Evolutionary conservation across 2,888 invertebrate species (phyloP).

Genomic region (Dolichomitus sp.): DNA sequence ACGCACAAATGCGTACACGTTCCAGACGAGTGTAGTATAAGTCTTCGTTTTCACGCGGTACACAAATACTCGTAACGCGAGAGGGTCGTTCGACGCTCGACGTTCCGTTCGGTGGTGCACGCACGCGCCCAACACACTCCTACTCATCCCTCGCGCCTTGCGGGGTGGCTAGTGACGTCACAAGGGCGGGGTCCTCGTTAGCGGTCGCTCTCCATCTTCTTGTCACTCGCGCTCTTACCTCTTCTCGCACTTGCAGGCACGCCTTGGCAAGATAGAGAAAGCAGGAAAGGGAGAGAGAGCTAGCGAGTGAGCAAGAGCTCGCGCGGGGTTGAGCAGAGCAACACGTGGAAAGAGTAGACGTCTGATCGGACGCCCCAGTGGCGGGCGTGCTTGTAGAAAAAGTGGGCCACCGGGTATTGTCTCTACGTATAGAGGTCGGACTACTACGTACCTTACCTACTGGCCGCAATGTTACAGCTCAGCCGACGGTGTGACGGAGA

Average conservation of each 20-base stretch:
- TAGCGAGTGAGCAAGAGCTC: background rate
- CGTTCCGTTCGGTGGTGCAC: slow-evolving; percentile 24
- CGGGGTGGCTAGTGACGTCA: slow-evolving; percentile 79
- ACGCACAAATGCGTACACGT: slow-evolving; percentile 14
- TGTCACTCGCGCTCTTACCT: slow-evolving; percentile 56
- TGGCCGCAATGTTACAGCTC: slow-evolving; percentile 58
- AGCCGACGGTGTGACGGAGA: slow-evolving; percentile 40
- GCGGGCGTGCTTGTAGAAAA: slow-evolving; percentile 57
- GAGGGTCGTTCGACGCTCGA: slow-evolving; percentile 40
- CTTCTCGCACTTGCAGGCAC: slow-evolving; percentile 53
- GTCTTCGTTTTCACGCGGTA: slow-evolving; percentile 52
- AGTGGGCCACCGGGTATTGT: slow-evolving; percentile 65
- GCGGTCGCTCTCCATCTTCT: slow-evolving; percentile 73
- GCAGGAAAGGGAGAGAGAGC: slow-evolving; percentile 15
- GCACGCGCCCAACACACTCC: slow-evolving; percentile 47
- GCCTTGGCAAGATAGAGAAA: slow-evolving; percentile 25
- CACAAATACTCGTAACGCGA: slow-evolving; percentile 47
- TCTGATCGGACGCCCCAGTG: slow-evolving; percentile 64
- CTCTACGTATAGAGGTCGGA: slow-evolving; percentile 56
- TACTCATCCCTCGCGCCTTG: slow-evolving; percentile 38
- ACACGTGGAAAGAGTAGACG: slow-evolving; percentile 82
- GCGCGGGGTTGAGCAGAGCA: slow-evolving; percentile 76
- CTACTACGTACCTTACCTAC: slow-evolving; percentile 56
- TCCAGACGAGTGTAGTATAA: background rate
- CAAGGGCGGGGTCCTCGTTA: slow-evolving; percentile 84